Conservation (phyloP, 1,140 invertebrate species). For the Drosophila truncata region DNA sequence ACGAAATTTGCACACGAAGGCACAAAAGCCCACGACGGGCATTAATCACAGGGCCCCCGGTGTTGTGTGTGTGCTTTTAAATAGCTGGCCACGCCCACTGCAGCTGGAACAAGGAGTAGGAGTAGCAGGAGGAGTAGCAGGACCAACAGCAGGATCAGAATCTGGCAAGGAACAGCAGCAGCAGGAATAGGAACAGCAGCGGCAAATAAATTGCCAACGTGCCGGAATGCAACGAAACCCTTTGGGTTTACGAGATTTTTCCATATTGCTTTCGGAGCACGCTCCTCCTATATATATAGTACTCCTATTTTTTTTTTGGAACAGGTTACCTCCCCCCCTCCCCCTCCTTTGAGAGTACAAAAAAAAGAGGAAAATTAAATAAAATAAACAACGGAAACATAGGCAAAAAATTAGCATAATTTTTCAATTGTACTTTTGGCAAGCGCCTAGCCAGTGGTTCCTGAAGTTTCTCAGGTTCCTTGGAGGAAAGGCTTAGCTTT, state of each 20-base stretch:
- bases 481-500: background rate
- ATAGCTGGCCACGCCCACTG: conserved; percentile 52
- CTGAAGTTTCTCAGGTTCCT: background rate
- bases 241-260: conserved; percentile 76
- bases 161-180: conserved; percentile 3
- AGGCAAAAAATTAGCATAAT: conserved; percentile 71
- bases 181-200: conserved; percentile 8
- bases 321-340: background rate
- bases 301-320: background rate
- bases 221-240: conserved; percentile 74
- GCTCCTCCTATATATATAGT: conserved; percentile 19
- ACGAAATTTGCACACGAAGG: conserved; percentile 79
- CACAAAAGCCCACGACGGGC: conserved; percentile 81
- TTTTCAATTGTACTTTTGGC: conserved; percentile 71
- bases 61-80: conserved; percentile 54
- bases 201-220: conserved; percentile 81
- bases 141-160: background rate
- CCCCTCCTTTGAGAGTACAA: background rate
- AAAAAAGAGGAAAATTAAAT: conserved; percentile 23
- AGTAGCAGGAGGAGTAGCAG: background rate
- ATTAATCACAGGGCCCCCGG: conserved; percentile 62
- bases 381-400: conserved; percentile 28
- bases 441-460: conserved; percentile 1
- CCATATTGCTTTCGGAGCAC: conserved; percentile 64
- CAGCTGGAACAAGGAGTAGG: background rate